Base-by-base conservation (phyloP, 2,888 invertebrate genomes). In the Nasonovia ribisnigri region DNA sequence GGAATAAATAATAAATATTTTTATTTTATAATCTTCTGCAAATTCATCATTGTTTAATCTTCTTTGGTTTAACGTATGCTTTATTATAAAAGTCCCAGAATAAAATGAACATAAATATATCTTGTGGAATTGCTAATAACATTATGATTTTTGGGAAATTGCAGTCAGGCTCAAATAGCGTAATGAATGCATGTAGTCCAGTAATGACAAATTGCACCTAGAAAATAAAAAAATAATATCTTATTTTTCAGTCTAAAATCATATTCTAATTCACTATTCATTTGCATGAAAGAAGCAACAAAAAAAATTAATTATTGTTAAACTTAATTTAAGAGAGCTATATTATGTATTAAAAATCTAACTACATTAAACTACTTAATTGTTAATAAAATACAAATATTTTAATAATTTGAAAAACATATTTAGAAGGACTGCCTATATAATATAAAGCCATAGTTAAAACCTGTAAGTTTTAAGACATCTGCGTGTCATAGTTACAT, bases 201-300 rank as follows among this genome's bases (percentile, higher is more conserved):
- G 97, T 97, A 87, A 97, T 95, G 51, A 97, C 96, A 95, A 97
- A 97, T 95, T 97, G 97, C 3, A 96, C 95, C 97, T 97, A 96
- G 43, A 96, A 89, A 84, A 95, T 91, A 94, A 89, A 90, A 90
- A 51, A 16, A 54, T 24, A 26, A 26, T 88, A 54, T 54, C 13
- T 87, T 42, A 84, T 92, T 48, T 77, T 36, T 43, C 48, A 94
- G n/a, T 8, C 24, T 51, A 48, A 54, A 84, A 43, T 26, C n/a
- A 4, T n/a, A 84, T 84, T 60, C 1, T n/a, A n/a, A n/a, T n/a
- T n/a, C n/a, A n/a, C n/a, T n/a, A n/a, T n/a, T n/a, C n/a, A n/a
- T 67, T 46, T 46, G 67, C 67, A n/a, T n/a, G n/a, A n/a, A 16
- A 67, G 1, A 67, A 67, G 5, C 20, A 67, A 67, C 16, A 0